Evolutionary conservation across 1,140 invertebrate genomes (phyloP).

Genomic region (Babylonia areolata): DNA sequence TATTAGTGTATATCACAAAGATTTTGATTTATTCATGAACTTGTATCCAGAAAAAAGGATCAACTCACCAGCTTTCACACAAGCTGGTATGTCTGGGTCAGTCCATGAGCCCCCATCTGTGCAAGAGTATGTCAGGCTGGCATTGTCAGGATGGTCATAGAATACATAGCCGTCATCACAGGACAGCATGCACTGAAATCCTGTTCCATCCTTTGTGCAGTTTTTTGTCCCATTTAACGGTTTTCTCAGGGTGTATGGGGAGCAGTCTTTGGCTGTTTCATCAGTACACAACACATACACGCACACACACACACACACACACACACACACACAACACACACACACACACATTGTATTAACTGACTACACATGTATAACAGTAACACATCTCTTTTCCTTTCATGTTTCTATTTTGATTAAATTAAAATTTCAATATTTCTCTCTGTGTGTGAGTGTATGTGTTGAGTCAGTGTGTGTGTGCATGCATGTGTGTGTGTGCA

Average conservation of each 20-base stretch:
- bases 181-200: background rate
- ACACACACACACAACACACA: background rate
- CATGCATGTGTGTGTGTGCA: background rate
- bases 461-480: background rate
- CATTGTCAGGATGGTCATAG: background rate
- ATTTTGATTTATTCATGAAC: too few relatives aligned
- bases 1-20: too few relatives aligned
- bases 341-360: background rate
- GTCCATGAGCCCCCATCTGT: background rate
- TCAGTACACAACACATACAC: background rate
- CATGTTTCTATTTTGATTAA: background rate
- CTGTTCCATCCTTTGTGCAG: background rate
- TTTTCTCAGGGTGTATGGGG: background rate
- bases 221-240: background rate
- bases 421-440: background rate
- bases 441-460: background rate
- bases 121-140: background rate
- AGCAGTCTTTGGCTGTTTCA: background rate
- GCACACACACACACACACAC: background rate
- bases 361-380: background rate
- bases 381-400: background rate
- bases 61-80: background rate
- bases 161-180: background rate
- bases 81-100: background rate
- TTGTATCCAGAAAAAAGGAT: too few relatives aligned